Conservation (phyloP, 2,797 vertebrate species). For the Lophotriccus pileatus region DNA sequence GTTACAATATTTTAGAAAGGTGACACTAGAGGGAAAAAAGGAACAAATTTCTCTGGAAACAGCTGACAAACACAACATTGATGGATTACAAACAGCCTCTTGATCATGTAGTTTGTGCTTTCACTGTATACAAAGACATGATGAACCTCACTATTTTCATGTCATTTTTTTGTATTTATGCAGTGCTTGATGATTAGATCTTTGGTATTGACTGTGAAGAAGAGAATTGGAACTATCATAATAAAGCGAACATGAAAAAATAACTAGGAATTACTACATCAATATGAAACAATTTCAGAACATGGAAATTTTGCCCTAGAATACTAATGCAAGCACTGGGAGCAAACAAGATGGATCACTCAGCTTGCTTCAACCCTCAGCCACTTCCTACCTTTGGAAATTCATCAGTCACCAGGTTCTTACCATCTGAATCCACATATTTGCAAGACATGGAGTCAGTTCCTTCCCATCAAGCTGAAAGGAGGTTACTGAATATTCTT, state of each 20-base stretch:
- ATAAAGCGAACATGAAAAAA: neutral
- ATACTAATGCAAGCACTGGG: neutral
- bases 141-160: neutral
- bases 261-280: neutral
- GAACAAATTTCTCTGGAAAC: neutral
- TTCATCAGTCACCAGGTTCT: neutral
- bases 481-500: neutral
- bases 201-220: neutral
- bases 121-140: neutral
- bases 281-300: neutral
- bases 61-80: neutral
- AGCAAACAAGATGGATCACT: neutral
- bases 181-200: neutral
- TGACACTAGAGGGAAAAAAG: accelerated
- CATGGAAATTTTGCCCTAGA: neutral
- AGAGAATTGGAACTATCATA: neutral
- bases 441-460: neutral
- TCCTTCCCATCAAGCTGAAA: neutral
- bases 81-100: neutral
- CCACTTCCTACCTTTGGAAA: neutral
- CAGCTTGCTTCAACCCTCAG: neutral
- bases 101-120: neutral
- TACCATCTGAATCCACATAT: neutral
- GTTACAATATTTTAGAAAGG: neutral
- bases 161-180: neutral